Evolutionary conservation across 2,797 vertebrate genomes (phyloP).

Genomic region (Tapirus indicus): DNA sequence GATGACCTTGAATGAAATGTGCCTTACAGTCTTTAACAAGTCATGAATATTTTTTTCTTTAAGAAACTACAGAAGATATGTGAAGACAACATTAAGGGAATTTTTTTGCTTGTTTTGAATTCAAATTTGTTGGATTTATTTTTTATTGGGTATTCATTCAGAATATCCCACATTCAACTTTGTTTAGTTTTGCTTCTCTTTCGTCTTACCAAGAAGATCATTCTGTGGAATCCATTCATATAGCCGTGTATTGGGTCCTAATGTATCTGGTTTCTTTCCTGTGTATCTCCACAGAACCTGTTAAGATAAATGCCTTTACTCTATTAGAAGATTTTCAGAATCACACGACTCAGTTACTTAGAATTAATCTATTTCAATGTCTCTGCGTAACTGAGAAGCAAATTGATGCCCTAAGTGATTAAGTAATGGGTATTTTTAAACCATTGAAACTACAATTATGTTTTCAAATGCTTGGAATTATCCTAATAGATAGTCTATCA

Average conservation of each 20-base stretch:
- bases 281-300: slow-evolving; percentile 93
- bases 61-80: not conserved
- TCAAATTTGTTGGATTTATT: not conserved
- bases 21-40: not conserved
- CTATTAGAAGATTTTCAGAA: not conserved
- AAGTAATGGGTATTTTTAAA: not conserved
- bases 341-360: not conserved
- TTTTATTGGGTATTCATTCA: not conserved
- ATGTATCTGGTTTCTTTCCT: slow-evolving; percentile 89
- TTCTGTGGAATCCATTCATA: slow-evolving; percentile 96
- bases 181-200: not conserved
- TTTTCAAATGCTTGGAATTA: not conserved
- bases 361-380: not conserved
- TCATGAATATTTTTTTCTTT: not conserved
- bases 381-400: not conserved
- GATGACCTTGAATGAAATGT: not conserved
- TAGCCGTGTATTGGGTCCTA: slow-evolving; percentile 91
- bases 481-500: not conserved
- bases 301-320: not conserved
- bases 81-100: not conserved
- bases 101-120: not conserved
- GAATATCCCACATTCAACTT: not conserved
- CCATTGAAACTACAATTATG: not conserved
- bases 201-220: slow-evolving; percentile 90
- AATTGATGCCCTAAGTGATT: not conserved